Conservation (phyloP, 2,888 invertebrate genomes). For the Harpalus rubripes region DNA sequence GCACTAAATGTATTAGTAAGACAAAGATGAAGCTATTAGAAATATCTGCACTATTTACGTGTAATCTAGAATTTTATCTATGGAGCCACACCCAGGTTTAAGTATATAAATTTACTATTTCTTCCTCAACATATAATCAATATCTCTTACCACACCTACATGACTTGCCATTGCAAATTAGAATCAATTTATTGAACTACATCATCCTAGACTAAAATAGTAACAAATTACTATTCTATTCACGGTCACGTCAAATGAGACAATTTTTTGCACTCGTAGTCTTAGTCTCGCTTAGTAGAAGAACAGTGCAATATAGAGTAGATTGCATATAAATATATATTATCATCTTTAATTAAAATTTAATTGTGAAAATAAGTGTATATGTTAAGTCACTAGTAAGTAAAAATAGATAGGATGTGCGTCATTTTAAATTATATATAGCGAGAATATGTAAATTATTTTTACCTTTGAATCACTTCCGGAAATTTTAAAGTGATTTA, state of each 20-base stretch:
- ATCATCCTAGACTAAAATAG: not conserved
- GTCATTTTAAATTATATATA: constrained; percentile 37
- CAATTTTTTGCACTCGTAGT: not conserved
- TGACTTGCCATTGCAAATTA: not conserved
- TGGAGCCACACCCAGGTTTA: not conserved
- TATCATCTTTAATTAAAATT: not conserved
- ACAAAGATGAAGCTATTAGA: no score
- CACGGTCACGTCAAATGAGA: not conserved
- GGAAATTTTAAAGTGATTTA: not conserved
- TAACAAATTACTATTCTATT: not conserved
- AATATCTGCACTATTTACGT: no score
- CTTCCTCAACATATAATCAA: not conserved
- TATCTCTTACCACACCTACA: constrained; percentile 5
- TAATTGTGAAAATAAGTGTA: constrained; percentile 13
- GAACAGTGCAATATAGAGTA: not conserved
- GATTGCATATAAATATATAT: not conserved
- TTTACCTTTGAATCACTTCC: constrained; percentile 28
- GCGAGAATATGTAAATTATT: constrained; percentile 16
- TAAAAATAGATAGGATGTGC: constrained; percentile 32
- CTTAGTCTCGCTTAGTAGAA: not conserved
- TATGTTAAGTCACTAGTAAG: constrained; percentile 8
- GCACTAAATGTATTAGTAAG: no score
- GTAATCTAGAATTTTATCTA: not conserved
- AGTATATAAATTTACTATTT: not conserved
- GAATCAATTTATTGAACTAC: not conserved